Conservation (phyloP, 2,797 vertebrate species). For the Saxicola maurus region DNA sequence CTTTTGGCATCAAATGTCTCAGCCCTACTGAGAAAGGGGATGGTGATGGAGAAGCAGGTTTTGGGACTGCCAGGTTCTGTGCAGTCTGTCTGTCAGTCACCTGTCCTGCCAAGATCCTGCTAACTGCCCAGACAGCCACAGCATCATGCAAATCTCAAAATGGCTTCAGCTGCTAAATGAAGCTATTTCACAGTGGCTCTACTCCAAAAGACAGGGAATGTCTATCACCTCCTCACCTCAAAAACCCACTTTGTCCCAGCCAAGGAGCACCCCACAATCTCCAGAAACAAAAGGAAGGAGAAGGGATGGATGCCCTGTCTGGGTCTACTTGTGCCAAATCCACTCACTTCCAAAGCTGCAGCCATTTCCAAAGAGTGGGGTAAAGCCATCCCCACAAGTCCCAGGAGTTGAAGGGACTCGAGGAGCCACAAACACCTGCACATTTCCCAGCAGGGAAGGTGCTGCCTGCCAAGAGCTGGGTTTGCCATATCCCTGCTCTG, state of each 20-base stretch:
- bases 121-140: rapidly evolving
- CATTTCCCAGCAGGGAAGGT: neutral
- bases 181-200: neutral
- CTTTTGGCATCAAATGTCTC: neutral
- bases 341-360: neutral
- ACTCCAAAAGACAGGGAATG: neutral
- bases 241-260: neutral
- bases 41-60: neutral
- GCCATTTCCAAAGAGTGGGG: neutral
- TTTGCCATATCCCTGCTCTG: neutral
- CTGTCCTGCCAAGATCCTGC: neutral
- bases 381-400: neutral
- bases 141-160: neutral
- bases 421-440: neutral
- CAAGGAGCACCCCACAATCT: neutral
- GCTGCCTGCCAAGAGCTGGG: neutral
- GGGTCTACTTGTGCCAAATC: neutral
- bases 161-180: neutral
- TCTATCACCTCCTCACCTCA: neutral
- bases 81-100: neutral
- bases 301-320: neutral
- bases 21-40: neutral
- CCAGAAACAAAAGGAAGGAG: neutral
- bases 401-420: neutral
- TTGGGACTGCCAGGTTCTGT: rapidly evolving